Percentiles rank a stretch among this genome's conserved stretches.
phyloP scores from a whole-genome alignment of 2,113 vertebrate genomes.

The Vulpes lagopus region DNA sequence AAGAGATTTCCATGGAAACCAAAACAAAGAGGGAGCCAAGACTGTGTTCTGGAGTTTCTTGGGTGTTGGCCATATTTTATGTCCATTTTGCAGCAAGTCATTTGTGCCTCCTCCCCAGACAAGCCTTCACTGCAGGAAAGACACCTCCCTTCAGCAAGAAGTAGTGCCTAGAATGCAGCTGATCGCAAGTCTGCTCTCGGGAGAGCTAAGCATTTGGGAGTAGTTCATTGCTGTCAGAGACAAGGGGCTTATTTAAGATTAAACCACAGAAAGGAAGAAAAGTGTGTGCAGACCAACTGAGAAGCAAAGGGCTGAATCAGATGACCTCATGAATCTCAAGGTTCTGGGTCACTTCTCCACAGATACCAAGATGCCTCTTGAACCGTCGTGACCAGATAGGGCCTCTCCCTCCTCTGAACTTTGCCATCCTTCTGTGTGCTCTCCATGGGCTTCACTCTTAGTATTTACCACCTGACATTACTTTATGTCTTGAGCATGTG shows the following conservation, averaged over 20 bases:
- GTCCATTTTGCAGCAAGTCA: not conserved
- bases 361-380: not conserved
- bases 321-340: not conserved
- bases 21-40: not conserved
- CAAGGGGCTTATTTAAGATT: not conserved
- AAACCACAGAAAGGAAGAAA: not conserved
- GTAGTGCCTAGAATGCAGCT: not conserved
- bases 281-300: not conserved
- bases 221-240: not conserved
- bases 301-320: not conserved
- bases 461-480: not conserved
- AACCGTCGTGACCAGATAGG: no score
- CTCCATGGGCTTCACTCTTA: not conserved
- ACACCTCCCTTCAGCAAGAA: not conserved
- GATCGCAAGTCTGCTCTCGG: not conserved
- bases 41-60: not conserved
- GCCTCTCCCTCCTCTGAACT: not conserved
- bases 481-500: not conserved
- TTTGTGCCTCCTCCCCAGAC: not conserved
- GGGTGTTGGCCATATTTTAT: not conserved
- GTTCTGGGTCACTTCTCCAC: not conserved
- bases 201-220: not conserved
- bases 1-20: constrained; percentile 59
- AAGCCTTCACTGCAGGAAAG: not conserved
- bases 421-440: not conserved